Evolutionary conservation across 2,113 vertebrate species (phyloP).

Genomic region (Cyanoderma ruficeps): DNA sequence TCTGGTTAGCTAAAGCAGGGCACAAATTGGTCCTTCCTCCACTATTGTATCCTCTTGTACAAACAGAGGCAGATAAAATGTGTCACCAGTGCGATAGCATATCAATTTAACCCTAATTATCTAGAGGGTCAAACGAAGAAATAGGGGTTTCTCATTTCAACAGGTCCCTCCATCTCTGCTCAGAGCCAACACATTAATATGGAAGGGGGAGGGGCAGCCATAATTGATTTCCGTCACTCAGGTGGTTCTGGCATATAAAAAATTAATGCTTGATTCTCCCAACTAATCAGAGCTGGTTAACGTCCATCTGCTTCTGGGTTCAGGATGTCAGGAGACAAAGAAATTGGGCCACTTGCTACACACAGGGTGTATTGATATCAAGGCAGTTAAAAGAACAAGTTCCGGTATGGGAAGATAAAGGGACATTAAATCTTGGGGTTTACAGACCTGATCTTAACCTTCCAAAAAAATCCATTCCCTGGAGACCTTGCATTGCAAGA

Average conservation of each 20-base stretch:
- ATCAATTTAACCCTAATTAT: constrained; percentile 87
- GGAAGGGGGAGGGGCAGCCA: constrained; percentile 45
- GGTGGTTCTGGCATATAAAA: constrained; percentile 75
- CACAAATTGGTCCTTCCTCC: constrained; percentile 82
- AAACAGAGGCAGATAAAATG: constrained; percentile 83
- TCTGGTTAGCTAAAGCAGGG: constrained; percentile 66
- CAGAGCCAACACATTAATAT: constrained; percentile 56
- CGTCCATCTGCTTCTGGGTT: constrained; percentile 71
- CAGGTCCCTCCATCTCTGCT: constrained; percentile 76
- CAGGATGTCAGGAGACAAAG: constrained; percentile 67
- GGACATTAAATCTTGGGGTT: constrained; percentile 41
- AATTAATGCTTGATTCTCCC: constrained; percentile 75
- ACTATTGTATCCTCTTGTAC: constrained; percentile 81
- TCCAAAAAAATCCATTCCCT: not conserved
- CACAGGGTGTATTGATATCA: not conserved
- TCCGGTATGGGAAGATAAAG: not conserved
- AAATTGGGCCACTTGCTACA: constrained; percentile 50
- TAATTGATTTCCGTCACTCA: constrained; percentile 81
- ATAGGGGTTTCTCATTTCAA: constrained; percentile 82
- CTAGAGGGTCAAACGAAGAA: constrained; percentile 80
- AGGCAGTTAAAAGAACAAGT: constrained; percentile 30
- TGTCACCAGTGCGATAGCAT: constrained; percentile 78
- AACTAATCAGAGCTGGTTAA: constrained; percentile 75
- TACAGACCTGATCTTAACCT: constrained; percentile 15
- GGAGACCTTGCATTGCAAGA: not conserved